phyloP scores from a whole-genome alignment of 2,113 vertebrate species.

The Trochalopteron elliotii region DNA sequence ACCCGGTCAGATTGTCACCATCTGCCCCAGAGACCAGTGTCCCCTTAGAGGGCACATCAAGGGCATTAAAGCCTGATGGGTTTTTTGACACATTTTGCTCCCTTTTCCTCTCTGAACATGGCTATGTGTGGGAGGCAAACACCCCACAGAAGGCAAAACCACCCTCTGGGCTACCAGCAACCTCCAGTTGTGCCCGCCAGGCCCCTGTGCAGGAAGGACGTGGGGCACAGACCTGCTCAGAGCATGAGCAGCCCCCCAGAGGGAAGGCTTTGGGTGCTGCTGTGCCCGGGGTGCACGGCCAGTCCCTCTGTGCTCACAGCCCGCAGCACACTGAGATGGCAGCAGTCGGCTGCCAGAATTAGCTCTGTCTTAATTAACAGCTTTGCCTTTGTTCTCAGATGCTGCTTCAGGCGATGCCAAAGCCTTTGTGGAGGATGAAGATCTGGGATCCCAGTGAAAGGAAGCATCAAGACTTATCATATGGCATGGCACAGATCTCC shows the following conservation, averaged over 20 bases:
- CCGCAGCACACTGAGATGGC: background rate
- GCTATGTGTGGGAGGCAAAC: background rate
- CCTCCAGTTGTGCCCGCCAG: background rate
- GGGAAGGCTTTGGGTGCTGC: background rate
- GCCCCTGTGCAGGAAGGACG: background rate
- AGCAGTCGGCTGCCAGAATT: slow-evolving; percentile 45
- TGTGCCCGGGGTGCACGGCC: rapidly evolving
- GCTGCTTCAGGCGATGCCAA: slow-evolving; percentile 51
- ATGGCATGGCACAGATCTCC: rapidly evolving
- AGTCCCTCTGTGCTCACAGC: background rate
- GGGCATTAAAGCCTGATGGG: background rate
- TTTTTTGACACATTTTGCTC: rapidly evolving
- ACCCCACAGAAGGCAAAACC: background rate
- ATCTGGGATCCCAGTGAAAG: slow-evolving; percentile 14
- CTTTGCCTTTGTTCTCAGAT: slow-evolving; percentile 54
- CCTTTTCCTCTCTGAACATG: background rate
- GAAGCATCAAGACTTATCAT: background rate
- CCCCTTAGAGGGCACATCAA: background rate
- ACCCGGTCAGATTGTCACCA: background rate
- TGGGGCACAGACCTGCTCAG: background rate
- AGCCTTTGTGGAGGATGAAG: slow-evolving; percentile 38
- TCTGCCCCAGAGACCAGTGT: background rate
- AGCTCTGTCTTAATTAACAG: slow-evolving; percentile 62
- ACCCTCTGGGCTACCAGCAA: rapidly evolving
- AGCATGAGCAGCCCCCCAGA: background rate